phyloP scores from a whole-genome alignment of 1,140 invertebrate genomes.

The Andricus grossulariae region DNA sequence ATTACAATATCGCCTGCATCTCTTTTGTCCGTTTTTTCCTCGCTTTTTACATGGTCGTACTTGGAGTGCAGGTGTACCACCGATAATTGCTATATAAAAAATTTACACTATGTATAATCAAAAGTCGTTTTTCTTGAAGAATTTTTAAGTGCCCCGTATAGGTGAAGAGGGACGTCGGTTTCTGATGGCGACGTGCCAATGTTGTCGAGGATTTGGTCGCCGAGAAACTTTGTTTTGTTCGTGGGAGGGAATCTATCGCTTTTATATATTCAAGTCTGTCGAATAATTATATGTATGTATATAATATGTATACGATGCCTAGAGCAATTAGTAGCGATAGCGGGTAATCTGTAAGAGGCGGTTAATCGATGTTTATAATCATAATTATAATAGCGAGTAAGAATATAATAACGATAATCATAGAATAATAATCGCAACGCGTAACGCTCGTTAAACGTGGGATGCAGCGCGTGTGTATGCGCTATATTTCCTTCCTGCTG shows the following conservation, averaged over 20 bases:
- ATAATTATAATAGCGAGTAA: conserved; percentile 55
- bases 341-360: conserved; percentile 61
- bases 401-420: conserved; percentile 49
- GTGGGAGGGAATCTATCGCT: conserved; percentile 23
- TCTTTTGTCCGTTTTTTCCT: conserved; percentile 39
- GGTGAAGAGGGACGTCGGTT: conserved; percentile 56
- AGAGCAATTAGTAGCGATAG: conserved; percentile 63
- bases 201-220: not conserved
- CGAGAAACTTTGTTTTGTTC: conserved; percentile 42
- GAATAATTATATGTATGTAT: conserved; percentile 56
- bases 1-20: conserved; percentile 43
- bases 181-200: conserved; percentile 44
- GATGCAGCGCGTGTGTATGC: not conserved
- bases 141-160: conserved; percentile 38
- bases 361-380: conserved; percentile 68
- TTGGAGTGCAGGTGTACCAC: conserved; percentile 46
- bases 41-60: conserved; percentile 58
- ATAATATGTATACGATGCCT: conserved; percentile 44
- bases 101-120: conserved; percentile 77
- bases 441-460: not conserved
- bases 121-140: conserved; percentile 64
- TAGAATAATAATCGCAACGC: not conserved
- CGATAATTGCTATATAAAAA: conserved; percentile 74
- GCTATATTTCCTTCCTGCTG: conserved; percentile 39
- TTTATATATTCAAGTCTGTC: not conserved